Evolutionary conservation across 64 coral and sea anemone species (phyloP), one percentile per base, ranked within the genome.

Genomic region (Exaiptasia diaphana): DNA sequence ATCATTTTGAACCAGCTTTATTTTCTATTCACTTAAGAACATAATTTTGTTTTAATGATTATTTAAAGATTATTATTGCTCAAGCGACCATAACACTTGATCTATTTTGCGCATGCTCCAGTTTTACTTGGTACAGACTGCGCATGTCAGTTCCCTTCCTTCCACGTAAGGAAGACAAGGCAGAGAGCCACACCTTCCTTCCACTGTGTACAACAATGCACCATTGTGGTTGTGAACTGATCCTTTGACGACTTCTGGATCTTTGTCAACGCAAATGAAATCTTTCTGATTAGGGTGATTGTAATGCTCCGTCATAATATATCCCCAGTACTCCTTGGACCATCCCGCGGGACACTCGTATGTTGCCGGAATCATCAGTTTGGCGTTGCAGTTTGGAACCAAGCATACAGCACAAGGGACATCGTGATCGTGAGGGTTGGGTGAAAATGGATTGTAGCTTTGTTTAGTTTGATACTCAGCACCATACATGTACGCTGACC

Each of bases 211-310:
- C 61, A 87, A 32, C 42, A 87, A 29, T 18, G 45, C 61, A 28
- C 73, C 84, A 52, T 78, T n/a, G 8, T 39, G 38, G 18, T 15
- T 14, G 10, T 12, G 0, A 1, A 20, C 18, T 42, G 39, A 53
- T 27, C 73, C 83, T 5, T 56, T 41, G 12, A 78, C 49, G 6
- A 13, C 50, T 27, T 87, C 73, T 0, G 73, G 35, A 30, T 68
- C 62, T 15, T 64, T 30, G 27, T 87, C 84, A 7, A 87, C 73
- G 57, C 84, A 87, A 29, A 87, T 78, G 13, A 67, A 87, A 25
- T 76, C 15, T 17, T 41, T 63, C 3, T 57, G 28, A 1, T 38
- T 54, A 28, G 37, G 48, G 43, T 82, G 79, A 10, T 6, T 28
- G 15, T 15, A 30, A 33, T 65, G 26, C 50, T 0, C 55, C 26